Conservation (phyloP, 2,113 vertebrate species). For the Solenodon paradoxus region DNA sequence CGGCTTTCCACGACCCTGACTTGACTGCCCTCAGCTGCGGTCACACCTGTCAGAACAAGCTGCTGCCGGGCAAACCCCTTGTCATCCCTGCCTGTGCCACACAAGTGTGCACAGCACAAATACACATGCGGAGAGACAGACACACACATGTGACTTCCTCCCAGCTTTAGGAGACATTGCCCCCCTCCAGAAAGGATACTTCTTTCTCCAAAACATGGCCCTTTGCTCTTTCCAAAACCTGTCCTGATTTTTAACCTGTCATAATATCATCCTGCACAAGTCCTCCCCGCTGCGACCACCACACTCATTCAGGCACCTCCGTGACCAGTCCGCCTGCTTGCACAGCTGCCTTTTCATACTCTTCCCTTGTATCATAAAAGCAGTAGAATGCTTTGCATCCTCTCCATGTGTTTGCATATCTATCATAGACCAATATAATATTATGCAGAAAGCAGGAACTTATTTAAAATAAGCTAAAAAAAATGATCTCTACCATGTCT, state of each 20-base stretch:
- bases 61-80: not conserved
- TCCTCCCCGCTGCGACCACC: not conserved
- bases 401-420: not conserved
- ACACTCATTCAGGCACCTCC: not conserved
- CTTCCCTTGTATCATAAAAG: not conserved
- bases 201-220: not conserved
- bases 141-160: not conserved
- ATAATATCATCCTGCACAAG: not conserved
- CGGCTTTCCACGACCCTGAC: not conserved
- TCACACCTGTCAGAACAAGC: not conserved
- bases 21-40: not conserved
- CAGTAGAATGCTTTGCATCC: not conserved
- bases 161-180: not conserved
- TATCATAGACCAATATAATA: not conserved
- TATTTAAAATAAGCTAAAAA: not conserved
- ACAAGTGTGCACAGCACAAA: not conserved
- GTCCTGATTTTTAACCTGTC: not conserved
- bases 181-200: not conserved
- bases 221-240: not conserved
- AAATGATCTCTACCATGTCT: not conserved
- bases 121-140: not conserved
- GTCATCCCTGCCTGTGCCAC: not conserved
- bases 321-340: not conserved
- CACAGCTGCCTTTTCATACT: not conserved
- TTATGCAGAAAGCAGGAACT: not conserved